Evolutionary conservation across 2,113 vertebrate species (phyloP).

Genomic region (Columba livia): DNA sequence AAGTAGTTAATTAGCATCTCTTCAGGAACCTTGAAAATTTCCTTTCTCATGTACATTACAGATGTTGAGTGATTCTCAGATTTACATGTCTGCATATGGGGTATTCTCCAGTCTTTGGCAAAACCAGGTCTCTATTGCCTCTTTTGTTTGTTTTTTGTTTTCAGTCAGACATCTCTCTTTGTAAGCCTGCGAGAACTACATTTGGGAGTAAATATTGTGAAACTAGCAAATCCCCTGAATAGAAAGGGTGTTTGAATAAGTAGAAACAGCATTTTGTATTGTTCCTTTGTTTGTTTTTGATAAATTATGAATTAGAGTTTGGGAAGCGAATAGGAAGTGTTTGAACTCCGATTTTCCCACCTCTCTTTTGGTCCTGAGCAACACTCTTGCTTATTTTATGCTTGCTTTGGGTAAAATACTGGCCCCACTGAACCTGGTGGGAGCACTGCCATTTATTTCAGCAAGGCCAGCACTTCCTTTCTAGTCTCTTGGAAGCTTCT

Average conservation of each 20-base stretch:
- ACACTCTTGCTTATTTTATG: neutral
- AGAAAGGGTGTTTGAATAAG: neutral
- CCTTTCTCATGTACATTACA: neutral
- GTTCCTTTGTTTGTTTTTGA: neutral
- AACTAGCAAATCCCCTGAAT: neutral
- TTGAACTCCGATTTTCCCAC: neutral
- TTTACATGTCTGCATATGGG: neutral
- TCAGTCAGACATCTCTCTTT: neutral
- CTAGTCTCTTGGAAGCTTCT: neutral
- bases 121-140: neutral
- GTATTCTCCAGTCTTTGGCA: neutral
- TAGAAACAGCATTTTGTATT: neutral
- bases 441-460: neutral
- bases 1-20: slow-evolving; percentile 20
- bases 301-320: neutral
- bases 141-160: neutral
- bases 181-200: neutral
- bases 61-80: neutral
- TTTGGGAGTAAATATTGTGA: neutral
- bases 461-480: neutral
- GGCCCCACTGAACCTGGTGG: neutral
- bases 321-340: neutral
- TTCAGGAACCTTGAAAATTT: neutral
- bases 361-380: neutral
- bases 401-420: neutral